Conservation (phyloP, 2,888 invertebrate species). For the Plemyria rubiginata region DNA sequence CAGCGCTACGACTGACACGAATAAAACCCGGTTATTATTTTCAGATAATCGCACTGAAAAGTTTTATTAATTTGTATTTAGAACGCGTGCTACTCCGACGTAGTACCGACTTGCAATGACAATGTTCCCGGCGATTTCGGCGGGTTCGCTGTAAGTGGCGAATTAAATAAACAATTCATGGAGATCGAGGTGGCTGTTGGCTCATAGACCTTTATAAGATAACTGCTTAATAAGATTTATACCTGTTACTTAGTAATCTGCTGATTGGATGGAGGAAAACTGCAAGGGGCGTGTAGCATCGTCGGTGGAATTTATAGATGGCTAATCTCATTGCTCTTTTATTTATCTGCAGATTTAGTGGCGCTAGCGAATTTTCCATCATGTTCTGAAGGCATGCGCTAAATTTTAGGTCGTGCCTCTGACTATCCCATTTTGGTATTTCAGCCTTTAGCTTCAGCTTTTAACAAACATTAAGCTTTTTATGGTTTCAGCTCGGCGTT, state of each 20-base stretch:
- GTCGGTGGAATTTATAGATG: slow-evolving; percentile 3
- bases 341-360: too few species aligned
- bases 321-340: too few species aligned
- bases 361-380: too few species aligned
- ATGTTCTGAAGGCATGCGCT: too few species aligned
- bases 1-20: slow-evolving; percentile 64
- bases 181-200: slow-evolving; percentile 47
- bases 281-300: slow-evolving; percentile 7
- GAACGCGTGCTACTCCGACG: slow-evolving; percentile 66
- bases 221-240: slow-evolving; percentile 14
- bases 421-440: too few species aligned
- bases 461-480: too few species aligned
- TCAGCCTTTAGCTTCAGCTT: too few species aligned
- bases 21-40: slow-evolving; percentile 57
- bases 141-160: slow-evolving; percentile 59
- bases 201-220: slow-evolving; percentile 42
- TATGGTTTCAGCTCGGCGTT: too few species aligned
- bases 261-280: slow-evolving; percentile 6
- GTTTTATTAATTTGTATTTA: slow-evolving; percentile 44
- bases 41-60: slow-evolving; percentile 55
- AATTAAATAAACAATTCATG: slow-evolving; percentile 63
- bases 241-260: background rate
- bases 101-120: slow-evolving; percentile 64
- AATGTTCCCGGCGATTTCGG: slow-evolving; percentile 55
- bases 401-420: too few species aligned